These are phyloP conservation scores for Drosophila meridiana DNA, from an alignment of 2,888 invertebrate species.

Conservation along the genomic window DNA sequence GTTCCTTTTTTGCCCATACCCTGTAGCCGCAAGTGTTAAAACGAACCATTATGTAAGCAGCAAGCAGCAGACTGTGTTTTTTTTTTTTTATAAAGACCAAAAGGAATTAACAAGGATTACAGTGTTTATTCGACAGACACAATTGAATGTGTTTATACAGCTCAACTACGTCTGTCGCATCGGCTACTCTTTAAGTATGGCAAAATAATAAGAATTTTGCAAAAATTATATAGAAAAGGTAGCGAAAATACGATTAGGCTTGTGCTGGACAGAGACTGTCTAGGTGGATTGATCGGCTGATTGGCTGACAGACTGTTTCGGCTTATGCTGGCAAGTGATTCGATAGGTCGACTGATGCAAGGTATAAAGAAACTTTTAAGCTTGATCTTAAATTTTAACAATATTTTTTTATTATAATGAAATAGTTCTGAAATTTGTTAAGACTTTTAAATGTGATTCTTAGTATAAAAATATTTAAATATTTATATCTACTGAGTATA, in stretches of 20 bases:
- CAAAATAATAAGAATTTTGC: no score
- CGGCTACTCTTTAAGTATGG: background rate
- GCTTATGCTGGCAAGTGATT: background rate
- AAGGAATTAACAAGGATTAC: constrained; percentile 5
- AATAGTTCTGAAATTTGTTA: no score
- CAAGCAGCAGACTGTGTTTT: background rate
- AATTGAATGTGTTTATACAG: background rate
- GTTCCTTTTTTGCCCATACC: constrained; percentile 5
- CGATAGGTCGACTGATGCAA: no score
- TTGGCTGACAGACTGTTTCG: background rate
- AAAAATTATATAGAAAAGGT: background rate
- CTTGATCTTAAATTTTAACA: no score
- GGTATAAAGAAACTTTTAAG: no score
- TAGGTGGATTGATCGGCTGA: background rate
- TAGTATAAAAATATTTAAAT: no score
- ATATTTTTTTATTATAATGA: no score
- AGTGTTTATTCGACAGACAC: background rate
- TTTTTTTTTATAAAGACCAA: background rate
- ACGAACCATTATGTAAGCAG: background rate
- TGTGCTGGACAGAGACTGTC: background rate
- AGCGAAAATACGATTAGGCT: background rate
- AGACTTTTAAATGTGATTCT: no score
- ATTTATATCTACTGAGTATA: no score
- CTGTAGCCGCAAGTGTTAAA: constrained; percentile 3
- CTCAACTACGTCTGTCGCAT: background rate